These are phyloP conservation scores for Tribolium madens DNA, from an alignment of 1,140 invertebrate species.

Conservation along the genomic window DNA sequence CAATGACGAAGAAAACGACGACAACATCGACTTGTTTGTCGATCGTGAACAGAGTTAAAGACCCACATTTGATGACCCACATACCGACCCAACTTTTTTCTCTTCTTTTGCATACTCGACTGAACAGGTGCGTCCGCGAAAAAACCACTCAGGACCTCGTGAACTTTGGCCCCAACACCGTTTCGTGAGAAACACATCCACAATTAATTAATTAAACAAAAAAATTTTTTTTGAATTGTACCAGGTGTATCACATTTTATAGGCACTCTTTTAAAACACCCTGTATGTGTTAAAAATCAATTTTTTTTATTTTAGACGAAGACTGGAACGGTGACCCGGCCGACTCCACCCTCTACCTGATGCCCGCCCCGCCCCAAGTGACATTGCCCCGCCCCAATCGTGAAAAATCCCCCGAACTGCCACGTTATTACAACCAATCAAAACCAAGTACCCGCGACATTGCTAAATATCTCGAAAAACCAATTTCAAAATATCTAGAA, in stretches of 20 bases:
- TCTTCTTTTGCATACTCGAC: constrained; percentile 12
- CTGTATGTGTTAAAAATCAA: no score
- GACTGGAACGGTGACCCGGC: constrained; percentile 63
- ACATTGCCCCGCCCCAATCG: constrained; percentile 54
- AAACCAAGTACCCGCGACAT: constrained; percentile 43
- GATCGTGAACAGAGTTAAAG: constrained; percentile 2
- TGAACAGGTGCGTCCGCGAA: constrained; percentile 2
- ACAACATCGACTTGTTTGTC: background rate
- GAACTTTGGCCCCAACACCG: background rate
- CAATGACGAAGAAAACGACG: background rate
- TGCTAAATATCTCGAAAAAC: constrained; percentile 58
- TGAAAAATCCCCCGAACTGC: constrained; percentile 51
- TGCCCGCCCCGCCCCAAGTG: constrained; percentile 57
- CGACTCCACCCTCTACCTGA: constrained; percentile 63
- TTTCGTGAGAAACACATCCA: no score
- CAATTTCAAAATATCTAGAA: constrained; percentile 55
- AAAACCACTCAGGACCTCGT: background rate
- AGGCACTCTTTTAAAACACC: no score
- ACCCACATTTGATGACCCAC: constrained; percentile 16
- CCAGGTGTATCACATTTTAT: no score
- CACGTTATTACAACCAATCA: constrained; percentile 47
- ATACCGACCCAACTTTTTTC: background rate
- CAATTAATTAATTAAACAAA: no score
- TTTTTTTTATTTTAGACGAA: constrained; percentile 60
- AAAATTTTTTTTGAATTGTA: no score